Conservation (phyloP, 1,140 invertebrate species). For the Temnothorax longispinosus region DNA sequence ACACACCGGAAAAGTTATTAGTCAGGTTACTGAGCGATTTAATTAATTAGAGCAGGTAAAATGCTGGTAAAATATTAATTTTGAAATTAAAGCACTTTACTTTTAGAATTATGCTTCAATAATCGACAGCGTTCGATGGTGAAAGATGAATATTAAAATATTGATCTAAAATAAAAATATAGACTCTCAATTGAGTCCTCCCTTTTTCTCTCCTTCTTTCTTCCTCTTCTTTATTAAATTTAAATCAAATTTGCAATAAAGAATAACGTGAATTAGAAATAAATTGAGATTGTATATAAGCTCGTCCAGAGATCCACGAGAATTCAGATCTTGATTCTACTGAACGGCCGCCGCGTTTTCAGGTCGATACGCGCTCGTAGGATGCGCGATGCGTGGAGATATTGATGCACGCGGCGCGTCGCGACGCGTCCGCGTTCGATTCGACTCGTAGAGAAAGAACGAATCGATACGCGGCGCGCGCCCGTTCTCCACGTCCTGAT, state of each 20-base stretch:
- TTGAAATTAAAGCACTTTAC: not conserved
- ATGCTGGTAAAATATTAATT: not conserved
- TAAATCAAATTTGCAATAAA: not conserved
- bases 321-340: not conserved
- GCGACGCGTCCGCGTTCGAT: conserved; percentile 59
- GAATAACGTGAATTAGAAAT: not conserved
- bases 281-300: not conserved
- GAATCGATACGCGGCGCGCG: conserved; percentile 65
- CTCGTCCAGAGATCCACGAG: not conserved
- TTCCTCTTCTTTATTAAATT: not conserved
- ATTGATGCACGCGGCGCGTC: conserved; percentile 59
- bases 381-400: conserved; percentile 59
- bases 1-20: not conserved
- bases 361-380: not conserved
- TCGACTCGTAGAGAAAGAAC: conserved; percentile 41
- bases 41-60: not conserved
- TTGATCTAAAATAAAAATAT: not conserved
- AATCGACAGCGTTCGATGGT: not conserved
- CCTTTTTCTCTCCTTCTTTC: not conserved
- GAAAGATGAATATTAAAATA: not conserved
- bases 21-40: not conserved
- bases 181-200: not conserved
- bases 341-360: not conserved
- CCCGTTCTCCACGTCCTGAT: conserved; percentile 51
- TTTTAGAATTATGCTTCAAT: not conserved